Conservation (phyloP, 2,797 vertebrate species). For the Echeneis naucrates region DNA sequence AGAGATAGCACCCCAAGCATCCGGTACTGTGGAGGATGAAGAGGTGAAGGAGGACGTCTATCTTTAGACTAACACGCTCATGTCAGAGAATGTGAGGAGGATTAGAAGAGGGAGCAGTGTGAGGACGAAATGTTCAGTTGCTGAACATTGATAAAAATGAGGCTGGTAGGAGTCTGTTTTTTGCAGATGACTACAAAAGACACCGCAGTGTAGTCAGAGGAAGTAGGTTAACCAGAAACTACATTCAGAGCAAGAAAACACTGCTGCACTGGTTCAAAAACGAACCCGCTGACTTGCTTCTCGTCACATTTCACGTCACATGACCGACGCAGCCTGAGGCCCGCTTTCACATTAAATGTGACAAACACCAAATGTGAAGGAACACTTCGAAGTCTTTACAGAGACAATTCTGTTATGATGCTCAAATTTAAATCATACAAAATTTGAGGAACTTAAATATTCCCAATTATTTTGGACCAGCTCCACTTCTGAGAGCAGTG, state of each 20-base stretch:
- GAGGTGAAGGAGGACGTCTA: conserved; percentile 50
- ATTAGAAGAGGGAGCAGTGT: conserved; percentile 39
- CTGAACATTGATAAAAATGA: background rate
- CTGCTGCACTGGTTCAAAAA: background rate
- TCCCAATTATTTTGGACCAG: background rate
- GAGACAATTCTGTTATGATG: background rate
- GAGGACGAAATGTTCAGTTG: conserved; percentile 19
- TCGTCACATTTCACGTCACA: conserved; percentile 30
- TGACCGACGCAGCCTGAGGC: background rate
- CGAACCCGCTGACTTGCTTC: conserved; percentile 20
- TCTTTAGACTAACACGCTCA: conserved; percentile 68
- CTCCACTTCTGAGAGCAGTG: background rate
- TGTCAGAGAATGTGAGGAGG: conserved; percentile 54
- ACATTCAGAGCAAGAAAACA: background rate
- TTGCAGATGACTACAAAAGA: background rate
- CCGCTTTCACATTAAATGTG: conserved; percentile 29
- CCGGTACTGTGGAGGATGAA: conserved; percentile 42
- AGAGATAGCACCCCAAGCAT: conserved; percentile 26
- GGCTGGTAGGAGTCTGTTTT: background rate
- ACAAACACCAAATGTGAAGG: conserved; percentile 15
- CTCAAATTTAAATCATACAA: background rate
- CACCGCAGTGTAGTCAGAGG: background rate
- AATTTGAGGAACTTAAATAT: background rate
- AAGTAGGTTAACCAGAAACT: conserved; percentile 7
- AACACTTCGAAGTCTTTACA: background rate